Base-by-base conservation (phyloP, 92 coral and sea anemone genomes). In the Palythoa heliodiscus region DNA sequence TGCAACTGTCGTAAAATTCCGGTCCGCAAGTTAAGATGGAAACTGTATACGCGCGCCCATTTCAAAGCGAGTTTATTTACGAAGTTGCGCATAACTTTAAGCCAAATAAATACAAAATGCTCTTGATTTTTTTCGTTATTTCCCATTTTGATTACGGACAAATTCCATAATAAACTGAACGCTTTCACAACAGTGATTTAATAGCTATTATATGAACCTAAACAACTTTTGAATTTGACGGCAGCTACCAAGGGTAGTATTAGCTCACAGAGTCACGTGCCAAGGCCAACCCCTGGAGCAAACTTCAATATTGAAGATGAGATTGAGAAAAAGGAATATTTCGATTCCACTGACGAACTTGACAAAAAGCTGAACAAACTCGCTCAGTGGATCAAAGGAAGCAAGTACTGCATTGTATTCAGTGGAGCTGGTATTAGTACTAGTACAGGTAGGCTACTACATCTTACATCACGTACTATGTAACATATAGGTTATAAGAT, bases 381-480 rank as follows among this genome's bases (percentile, higher is more conserved):
- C 50, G 82, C 87, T 52, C 73, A 83, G 48, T 92, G 95, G 95
- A 74, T 92, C 37, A 87, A 79, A 20, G 92, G 90, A 54, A 87
- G 95, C 78, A 89, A 92, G 66, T 86, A 92, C 87, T 92, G 95
- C 53, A 75, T 92, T 50, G 81, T 92, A 66, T 87, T 92, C 78
- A 92, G 92, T 50, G 94, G 94, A 75, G 94, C 94, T 11, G 94
- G 94, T 1, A 86, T 91, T 35, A 91, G 94, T 67, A 91, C 94
- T 19, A 91, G 92, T 39, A 86, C 94, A 54, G 84, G 84, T 66
- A 19, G 14, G 84, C 19, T 37, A n/a, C 48, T 2, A 12, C 35
- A 29, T 29, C 35, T 1, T 29, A 29, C 35, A 54, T 5, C n/a
- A 13, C 43, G 67, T 55, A 10, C 23, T 17, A 60, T 4, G 12